Percentiles rank a stretch among this genome's conserved stretches.
These are phyloP conservation scores for Tetraodon nigroviridis DNA, from an alignment of 2,113 vertebrate species.

Conservation along the genomic window DNA sequence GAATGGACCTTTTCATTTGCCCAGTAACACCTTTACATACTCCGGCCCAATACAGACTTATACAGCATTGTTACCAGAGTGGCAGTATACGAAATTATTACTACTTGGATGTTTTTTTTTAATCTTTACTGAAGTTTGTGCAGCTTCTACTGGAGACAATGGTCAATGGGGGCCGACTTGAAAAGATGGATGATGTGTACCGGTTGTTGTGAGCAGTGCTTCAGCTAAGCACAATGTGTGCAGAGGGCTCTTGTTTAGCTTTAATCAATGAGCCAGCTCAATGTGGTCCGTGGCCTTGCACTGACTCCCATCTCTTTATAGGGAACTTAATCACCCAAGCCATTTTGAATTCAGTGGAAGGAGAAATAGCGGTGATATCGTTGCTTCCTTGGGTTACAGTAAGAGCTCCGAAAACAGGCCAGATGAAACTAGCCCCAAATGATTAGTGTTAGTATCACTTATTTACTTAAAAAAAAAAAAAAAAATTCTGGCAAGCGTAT, in stretches of 20 bases:
- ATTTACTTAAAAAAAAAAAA: conserved; percentile 37
- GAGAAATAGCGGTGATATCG: conserved; percentile 64
- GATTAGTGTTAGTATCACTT: conserved; percentile 39
- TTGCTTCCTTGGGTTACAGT: conserved; percentile 61
- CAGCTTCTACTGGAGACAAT: conserved; percentile 42
- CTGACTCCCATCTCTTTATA: conserved; percentile 58
- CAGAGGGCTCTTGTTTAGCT: conserved; percentile 53
- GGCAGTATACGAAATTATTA: too few relatives aligned
- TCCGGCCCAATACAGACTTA: not conserved
- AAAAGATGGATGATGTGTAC: conserved; percentile 43
- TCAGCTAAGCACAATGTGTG: conserved; percentile 12
- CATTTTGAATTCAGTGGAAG: conserved; percentile 57
- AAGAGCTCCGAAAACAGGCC: conserved; percentile 61
- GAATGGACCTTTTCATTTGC: conserved; percentile 28
- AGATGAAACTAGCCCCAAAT: conserved; percentile 50
- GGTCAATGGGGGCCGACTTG: conserved; percentile 42
- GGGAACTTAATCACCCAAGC: conserved; percentile 67
- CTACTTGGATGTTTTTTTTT: too few relatives aligned
- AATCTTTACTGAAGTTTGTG: conserved; percentile 3
- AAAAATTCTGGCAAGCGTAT: too few relatives aligned
- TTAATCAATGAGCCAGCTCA: conserved; percentile 68
- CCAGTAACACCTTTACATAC: conserved; percentile 16
- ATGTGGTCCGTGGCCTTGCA: conserved; percentile 57
- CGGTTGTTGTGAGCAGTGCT: conserved; percentile 29
- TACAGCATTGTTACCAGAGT: too few relatives aligned